These are phyloP conservation scores for Mythimna vitellina DNA, from an alignment of 2,888 invertebrate genomes.

Conservation along the genomic window DNA sequence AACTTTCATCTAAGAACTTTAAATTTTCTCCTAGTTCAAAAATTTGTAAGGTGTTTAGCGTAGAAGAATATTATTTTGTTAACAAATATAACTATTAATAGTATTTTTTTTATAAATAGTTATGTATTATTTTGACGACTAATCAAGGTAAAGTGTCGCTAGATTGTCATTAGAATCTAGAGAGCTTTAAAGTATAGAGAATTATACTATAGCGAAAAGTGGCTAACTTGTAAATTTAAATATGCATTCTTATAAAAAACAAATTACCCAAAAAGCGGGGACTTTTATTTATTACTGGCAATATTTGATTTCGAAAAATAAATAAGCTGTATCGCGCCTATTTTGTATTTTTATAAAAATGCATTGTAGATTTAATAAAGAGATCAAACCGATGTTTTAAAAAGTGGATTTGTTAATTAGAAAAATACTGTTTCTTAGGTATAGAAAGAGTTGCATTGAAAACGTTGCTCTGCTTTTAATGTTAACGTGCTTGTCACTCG, in stretches of 20 bases:
- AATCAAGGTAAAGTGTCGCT: constrained; percentile 82
- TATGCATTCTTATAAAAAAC: constrained; percentile 80
- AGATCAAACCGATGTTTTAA: constrained; percentile 73
- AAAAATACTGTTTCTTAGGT: constrained; percentile 85
- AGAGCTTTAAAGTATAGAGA: constrained; percentile 83
- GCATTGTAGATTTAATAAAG: constrained; percentile 71
- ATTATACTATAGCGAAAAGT: constrained; percentile 82
- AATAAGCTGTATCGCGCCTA: constrained; percentile 66
- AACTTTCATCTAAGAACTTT: constrained; percentile 83
- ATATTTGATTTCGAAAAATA: constrained; percentile 76
- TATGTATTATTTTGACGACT: constrained; percentile 77
- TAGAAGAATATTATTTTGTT: constrained; percentile 89
- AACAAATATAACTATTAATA: constrained; percentile 83
- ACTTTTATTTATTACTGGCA: constrained; percentile 67
- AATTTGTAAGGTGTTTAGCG: constrained; percentile 87
- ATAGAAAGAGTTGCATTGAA: constrained; percentile 80
- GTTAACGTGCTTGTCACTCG: constrained; percentile 66
- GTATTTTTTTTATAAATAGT: constrained; percentile 79
- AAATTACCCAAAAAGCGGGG: constrained; percentile 69
- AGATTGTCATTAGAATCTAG: constrained; percentile 79
- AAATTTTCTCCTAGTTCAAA: constrained; percentile 80
- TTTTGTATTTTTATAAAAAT: constrained; percentile 78
- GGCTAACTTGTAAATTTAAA: constrained; percentile 70
- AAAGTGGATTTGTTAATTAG: constrained; percentile 74
- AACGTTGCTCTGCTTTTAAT: constrained; percentile 73